These are phyloP conservation scores for Neotragus pygmaeus DNA, from an alignment of 2,113 vertebrate species.

Conservation along the genomic window DNA sequence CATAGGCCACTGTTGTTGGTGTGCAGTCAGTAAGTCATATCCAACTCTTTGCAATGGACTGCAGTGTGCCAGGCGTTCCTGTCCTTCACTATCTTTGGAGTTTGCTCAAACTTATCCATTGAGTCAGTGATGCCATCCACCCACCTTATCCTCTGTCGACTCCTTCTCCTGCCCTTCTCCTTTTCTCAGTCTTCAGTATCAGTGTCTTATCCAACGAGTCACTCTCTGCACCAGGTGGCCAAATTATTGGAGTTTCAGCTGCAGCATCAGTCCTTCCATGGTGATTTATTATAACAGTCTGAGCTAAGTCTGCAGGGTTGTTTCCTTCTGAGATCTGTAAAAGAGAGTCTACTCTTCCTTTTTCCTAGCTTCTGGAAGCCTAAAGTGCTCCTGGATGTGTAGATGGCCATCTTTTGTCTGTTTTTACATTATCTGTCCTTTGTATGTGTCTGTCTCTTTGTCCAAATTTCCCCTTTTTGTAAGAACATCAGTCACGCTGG, in stretches of 20 bases:
- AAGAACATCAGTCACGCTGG: neutral
- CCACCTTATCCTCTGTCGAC: neutral
- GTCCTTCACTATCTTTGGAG: neutral
- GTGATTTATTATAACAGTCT: neutral
- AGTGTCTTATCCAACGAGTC: neutral
- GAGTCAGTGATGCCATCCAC: neutral
- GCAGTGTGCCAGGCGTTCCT: neutral
- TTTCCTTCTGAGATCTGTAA: neutral
- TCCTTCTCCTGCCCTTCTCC: neutral
- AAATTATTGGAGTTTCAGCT: neutral
- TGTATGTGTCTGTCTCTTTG: neutral
- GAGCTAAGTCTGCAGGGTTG: neutral
- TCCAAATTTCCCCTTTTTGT: neutral
- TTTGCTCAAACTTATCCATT: neutral
- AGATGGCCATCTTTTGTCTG: neutral
- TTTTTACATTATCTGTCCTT: neutral
- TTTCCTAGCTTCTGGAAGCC: neutral
- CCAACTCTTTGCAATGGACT: neutral
- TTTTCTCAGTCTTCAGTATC: neutral
- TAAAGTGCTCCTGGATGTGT: too few species aligned
- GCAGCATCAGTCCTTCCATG: neutral
- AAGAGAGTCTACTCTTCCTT: fast-evolving
- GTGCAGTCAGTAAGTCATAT: neutral
- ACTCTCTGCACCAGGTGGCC: neutral
- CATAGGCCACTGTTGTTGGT: neutral